Conservation (phyloP, 2,888 invertebrate genomes). For the Malthinus seriepunctatus region DNA sequence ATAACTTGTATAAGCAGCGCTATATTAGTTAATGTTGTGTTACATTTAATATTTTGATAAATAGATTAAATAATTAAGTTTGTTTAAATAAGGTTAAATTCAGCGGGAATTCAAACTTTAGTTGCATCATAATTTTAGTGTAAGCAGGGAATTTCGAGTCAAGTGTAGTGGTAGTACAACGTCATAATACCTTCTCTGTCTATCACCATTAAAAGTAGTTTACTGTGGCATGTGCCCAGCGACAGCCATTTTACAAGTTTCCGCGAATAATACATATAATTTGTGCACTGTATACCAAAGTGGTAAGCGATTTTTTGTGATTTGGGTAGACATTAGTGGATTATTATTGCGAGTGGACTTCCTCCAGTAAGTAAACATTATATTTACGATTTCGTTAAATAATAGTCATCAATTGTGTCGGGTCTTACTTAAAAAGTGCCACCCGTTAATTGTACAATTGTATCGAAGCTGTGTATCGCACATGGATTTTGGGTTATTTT, state of each 20-base stretch:
- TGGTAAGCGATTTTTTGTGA: constrained; percentile 57
- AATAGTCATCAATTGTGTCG: not conserved
- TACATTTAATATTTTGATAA: too few relatives aligned
- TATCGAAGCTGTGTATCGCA: constrained; percentile 55
- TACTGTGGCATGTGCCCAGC: constrained; percentile 68
- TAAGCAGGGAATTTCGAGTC: too few relatives aligned
- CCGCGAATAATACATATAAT: constrained; percentile 66
- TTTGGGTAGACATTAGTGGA: constrained; percentile 26
- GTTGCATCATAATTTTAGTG: too few relatives aligned
- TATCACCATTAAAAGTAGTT: constrained; percentile 59
- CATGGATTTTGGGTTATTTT: constrained; percentile 54
- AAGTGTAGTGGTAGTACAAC: too few relatives aligned
- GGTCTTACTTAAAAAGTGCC: constrained; percentile 38
- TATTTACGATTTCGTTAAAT: not conserved
- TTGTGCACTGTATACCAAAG: constrained; percentile 61
- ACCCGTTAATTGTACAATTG: constrained; percentile 48
- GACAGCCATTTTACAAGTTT: constrained; percentile 72
- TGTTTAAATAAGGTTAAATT: too few relatives aligned
- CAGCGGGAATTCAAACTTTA: too few relatives aligned
- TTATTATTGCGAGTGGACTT: constrained; percentile 27
- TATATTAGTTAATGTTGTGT: too few relatives aligned
- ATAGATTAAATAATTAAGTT: too few relatives aligned
- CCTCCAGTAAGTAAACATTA: constrained; percentile 22
- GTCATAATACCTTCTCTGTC: constrained; percentile 46
- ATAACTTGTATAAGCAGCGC: too few relatives aligned